A percentile compares a stretch with the other conserved stretches of the same genome.
Evolutionary conservation across 2,113 vertebrate species (phyloP).

Genomic region (Coryphaenoides rupestris): DNA sequence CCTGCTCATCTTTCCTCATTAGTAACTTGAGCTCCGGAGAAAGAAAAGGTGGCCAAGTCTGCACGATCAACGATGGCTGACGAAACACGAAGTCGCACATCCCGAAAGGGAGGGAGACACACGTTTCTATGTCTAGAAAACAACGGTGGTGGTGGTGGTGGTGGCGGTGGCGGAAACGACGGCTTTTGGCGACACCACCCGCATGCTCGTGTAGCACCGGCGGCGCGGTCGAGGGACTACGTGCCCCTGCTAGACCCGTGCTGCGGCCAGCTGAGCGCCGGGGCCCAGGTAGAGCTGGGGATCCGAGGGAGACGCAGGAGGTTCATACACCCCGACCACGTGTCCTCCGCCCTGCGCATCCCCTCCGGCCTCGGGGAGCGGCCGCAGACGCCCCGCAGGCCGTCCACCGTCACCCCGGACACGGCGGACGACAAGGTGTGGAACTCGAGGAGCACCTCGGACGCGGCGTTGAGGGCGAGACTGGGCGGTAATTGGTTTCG

Average conservation of each 20-base stretch:
- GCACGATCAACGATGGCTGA: too few species aligned
- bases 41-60: too few species aligned
- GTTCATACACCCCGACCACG: constrained; percentile 48
- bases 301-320: constrained; percentile 44
- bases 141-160: too few species aligned
- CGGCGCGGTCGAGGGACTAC: constrained; percentile 57
- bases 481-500: constrained; percentile 72
- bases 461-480: constrained; percentile 52
- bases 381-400: constrained; percentile 33
- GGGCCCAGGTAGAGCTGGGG: constrained; percentile 52
- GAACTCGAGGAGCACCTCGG: constrained; percentile 65
- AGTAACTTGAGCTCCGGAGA: constrained; percentile 49
- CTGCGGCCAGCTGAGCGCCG: constrained; percentile 65
- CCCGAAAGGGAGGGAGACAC: constrained; percentile 13
- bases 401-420: constrained; percentile 37
- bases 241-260: constrained; percentile 56
- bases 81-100: too few species aligned
- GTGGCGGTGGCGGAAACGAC: too few species aligned
- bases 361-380: constrained; percentile 30
- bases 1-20: constrained; percentile 22
- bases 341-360: constrained; percentile 32
- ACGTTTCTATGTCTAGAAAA: constrained; percentile 52
- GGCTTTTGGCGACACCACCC: constrained; percentile 54
- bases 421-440: constrained; percentile 45
- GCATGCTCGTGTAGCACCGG: constrained; percentile 29